Percentiles rank a stretch among this genome's conserved stretches.
Evolutionary conservation across 2,888 invertebrate species (phyloP).

Genomic region (Hetaerina titia): DNA sequence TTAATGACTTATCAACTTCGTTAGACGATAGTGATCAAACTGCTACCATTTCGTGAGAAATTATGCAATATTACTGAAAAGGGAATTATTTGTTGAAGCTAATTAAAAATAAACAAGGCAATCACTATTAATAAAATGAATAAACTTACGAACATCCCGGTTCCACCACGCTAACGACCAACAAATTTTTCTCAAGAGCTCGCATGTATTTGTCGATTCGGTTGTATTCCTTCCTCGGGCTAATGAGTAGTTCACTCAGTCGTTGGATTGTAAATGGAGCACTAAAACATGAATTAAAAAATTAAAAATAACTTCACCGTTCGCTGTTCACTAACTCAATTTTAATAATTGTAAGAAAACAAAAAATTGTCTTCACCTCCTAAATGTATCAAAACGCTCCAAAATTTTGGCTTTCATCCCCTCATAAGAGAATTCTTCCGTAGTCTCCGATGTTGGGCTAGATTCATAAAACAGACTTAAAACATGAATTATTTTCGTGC

Average conservation of each 20-base stretch:
- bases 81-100: not conserved
- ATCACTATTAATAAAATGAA: not conserved
- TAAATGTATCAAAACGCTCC: constrained; percentile 89
- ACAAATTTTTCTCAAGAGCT: constrained; percentile 96
- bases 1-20: not conserved
- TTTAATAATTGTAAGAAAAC: not conserved
- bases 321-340: not conserved
- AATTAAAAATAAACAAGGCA: not conserved
- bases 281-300: constrained; percentile 76
- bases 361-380: constrained; percentile 68
- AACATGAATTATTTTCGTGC: constrained; percentile 91
- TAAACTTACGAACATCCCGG: constrained; percentile 74
- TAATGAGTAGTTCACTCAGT: constrained; percentile 94
- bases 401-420: constrained; percentile 90
- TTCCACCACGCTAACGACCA: constrained; percentile 85
- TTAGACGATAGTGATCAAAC: not conserved
- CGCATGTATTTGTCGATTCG: constrained; percentile 98
- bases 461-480: constrained; percentile 93
- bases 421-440: constrained; percentile 94
- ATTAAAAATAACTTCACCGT: not conserved
- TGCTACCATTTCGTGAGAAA: not conserved
- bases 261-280: constrained; percentile 98
- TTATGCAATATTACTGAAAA: not conserved
- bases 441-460: constrained; percentile 87
- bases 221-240: constrained; percentile 95